Base-by-base conservation (phyloP, 2,113 vertebrate species). In the Merops nubicus region DNA sequence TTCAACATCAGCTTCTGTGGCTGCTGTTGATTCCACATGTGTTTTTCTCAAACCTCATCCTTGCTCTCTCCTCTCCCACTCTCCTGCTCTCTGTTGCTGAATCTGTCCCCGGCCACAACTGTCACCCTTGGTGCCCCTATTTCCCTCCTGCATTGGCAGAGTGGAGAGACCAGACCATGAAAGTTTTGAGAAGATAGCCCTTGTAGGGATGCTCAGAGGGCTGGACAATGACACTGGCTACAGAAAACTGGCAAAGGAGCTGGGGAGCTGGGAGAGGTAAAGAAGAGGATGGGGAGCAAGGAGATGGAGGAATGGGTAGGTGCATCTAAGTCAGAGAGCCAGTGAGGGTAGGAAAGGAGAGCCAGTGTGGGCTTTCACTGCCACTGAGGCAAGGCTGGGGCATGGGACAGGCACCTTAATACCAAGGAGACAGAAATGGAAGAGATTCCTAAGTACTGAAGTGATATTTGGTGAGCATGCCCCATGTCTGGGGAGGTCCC, bases 201-300 rank as follows among this genome's bases (percentile, higher is more conserved):
- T 45, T 1, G 0, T 22, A 65, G 11, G 15, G 36, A 34, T 56
- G 50, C 0, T 4, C 18, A 67, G 43, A 3, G 67, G 8, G 21
- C 14, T 60, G n/a, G 19, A 48, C 20, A 60, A 60, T n/a, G 28
- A 23, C 31, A 19, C n/a, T 76, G 40, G 9, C 59, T 57, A 34
- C 42, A 67, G 62, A 64, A 54, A 56, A n/a, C 57, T n/a, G 25
- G 7, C n/a, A 94, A 57, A 83, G 23, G 36, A 56, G 9, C 56
- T 50, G 19, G 72, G 43, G 26, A 69, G 18, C 19, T 77, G 65
- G 51, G n/a, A 83, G 36, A 38, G 8, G 21, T 53, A 74, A 63
- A 48, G 25, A 57, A 74, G 26, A 59, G 33, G 33, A 33, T 40
- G 29, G 5, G 40, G 26, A 82, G 15, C 26, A 68, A 20, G 9